A percentile compares a stretch with the other conserved stretches of the same genome.
phyloP scores from a whole-genome alignment of 2,797 vertebrate genomes.

The Ateles fusciceps region DNA sequence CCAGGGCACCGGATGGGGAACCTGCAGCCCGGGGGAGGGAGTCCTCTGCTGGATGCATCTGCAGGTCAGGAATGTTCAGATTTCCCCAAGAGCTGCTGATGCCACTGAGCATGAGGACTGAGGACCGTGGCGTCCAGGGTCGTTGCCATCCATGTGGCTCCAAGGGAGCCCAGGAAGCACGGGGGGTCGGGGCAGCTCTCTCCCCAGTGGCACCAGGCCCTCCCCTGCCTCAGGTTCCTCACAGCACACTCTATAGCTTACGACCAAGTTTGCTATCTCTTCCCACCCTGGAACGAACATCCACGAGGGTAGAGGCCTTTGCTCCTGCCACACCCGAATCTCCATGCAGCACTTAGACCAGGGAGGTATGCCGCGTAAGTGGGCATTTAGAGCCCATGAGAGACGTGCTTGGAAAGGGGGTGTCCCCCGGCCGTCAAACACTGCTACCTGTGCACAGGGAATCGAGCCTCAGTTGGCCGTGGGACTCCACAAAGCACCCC shows the following conservation, averaged over 20 bases:
- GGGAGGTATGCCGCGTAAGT: not conserved
- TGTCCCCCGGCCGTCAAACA: rapidly evolving
- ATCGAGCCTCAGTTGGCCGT: not conserved
- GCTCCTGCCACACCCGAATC: no score
- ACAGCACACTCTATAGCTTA: rapidly evolving
- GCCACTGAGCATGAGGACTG: not conserved
- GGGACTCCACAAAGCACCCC: no score
- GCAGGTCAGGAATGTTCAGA: no score
- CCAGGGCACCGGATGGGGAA: not conserved
- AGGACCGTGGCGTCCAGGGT: no score
- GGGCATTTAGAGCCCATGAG: not conserved
- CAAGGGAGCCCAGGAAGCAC: not conserved
- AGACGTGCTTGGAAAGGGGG: not conserved
- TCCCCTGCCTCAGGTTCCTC: not conserved
- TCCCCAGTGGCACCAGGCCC: rapidly evolving
- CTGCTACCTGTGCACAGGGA: not conserved
- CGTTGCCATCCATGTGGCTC: rapidly evolving
- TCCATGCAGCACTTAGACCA: no score
- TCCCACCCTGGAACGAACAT: not conserved
- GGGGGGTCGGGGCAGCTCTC: not conserved
- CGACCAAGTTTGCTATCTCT: rapidly evolving
- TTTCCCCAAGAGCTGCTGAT: not conserved
- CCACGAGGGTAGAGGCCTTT: rapidly evolving
- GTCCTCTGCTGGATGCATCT: not conserved
- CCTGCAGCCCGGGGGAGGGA: not conserved